Evolutionary conservation across 2,888 invertebrate species (phyloP).

Genomic region (Acrobasis suavella): DNA sequence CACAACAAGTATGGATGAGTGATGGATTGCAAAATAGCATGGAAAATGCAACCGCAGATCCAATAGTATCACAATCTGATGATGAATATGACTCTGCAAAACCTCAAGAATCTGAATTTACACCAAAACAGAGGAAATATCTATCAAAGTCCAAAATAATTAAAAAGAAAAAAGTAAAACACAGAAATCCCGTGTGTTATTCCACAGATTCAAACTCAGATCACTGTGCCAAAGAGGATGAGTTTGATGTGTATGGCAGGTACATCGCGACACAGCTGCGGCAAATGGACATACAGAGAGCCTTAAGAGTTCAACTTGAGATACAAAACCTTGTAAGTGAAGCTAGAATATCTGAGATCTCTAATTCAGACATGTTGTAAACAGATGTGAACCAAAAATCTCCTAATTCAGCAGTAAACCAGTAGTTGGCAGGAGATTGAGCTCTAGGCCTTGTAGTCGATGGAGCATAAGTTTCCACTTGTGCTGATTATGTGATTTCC

Average conservation of each 20-base stretch:
- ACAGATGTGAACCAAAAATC: too few species aligned
- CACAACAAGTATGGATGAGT: slow-evolving; percentile 61
- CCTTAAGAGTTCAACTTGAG: slow-evolving; percentile 55
- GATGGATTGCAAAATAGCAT: slow-evolving; percentile 46
- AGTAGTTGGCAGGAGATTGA: too few species aligned
- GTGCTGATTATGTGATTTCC: too few species aligned
- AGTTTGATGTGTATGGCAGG: slow-evolving; percentile 68
- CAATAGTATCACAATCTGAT: slow-evolving; percentile 41
- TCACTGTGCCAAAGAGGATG: slow-evolving; percentile 49
- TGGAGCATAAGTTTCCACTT: too few species aligned
- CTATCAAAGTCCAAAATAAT: slow-evolving; percentile 44
- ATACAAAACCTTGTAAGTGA: slow-evolving; percentile 61
- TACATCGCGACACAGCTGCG: slow-evolving; percentile 62
- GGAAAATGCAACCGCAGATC: slow-evolving; percentile 40
- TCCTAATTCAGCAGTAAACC: too few species aligned
- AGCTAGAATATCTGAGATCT: slow-evolving; percentile 54
- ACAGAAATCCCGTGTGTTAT: slow-evolving; percentile 39
- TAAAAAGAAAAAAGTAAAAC: slow-evolving; percentile 58
- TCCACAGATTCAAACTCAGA: slow-evolving; percentile 38
- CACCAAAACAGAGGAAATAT: slow-evolving; percentile 38
- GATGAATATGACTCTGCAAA: slow-evolving; percentile 44
- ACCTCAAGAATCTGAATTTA: slow-evolving; percentile 38
- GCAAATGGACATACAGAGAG: slow-evolving; percentile 55
- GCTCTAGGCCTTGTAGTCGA: too few species aligned
- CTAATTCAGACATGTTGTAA: slow-evolving; percentile 25